A percentile compares a stretch with the other conserved stretches of the same genome.
These are phyloP conservation scores for Cabera pusaria DNA, from an alignment of 2,888 invertebrate species.

Conservation along the genomic window DNA sequence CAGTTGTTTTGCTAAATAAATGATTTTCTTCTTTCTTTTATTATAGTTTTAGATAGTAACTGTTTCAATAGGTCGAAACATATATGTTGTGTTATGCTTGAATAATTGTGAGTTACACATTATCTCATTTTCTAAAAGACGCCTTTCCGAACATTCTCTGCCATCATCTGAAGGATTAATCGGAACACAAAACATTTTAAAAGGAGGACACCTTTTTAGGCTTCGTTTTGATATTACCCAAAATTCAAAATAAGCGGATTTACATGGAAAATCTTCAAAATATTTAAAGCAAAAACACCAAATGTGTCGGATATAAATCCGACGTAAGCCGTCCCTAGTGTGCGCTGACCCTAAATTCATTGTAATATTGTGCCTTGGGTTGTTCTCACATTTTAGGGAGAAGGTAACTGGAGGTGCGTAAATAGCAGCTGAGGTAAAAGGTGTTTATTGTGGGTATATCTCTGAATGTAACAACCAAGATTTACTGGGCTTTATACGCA, in stretches of 20 bases:
- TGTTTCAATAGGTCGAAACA: too few relatives aligned
- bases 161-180: background rate
- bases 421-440: constrained; percentile 22
- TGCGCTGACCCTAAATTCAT: constrained; percentile 38
- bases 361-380: constrained; percentile 36
- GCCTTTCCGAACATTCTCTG: too few relatives aligned
- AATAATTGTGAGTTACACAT: too few relatives aligned
- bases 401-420: constrained; percentile 28
- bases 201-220: constrained; percentile 4
- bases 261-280: constrained; percentile 30
- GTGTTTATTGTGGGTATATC: constrained; percentile 25
- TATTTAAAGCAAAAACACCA: constrained; percentile 39
- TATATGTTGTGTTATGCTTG: too few relatives aligned
- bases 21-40: too few relatives aligned
- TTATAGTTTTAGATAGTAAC: too few relatives aligned
- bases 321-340: constrained; percentile 39
- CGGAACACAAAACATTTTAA: constrained; percentile 4
- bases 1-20: too few relatives aligned
- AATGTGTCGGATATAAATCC: constrained; percentile 44
- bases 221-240: constrained; percentile 7
- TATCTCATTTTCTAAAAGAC: too few relatives aligned
- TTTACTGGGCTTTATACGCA: constrained; percentile 19
- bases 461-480: constrained; percentile 26
- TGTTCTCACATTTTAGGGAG: constrained; percentile 38
- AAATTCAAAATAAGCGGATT: constrained; percentile 24